A percentile compares a stretch with the other conserved stretches of the same genome.
These are phyloP conservation scores for Plectus sambesii DNA, from an alignment of 1,140 invertebrate genomes.

Conservation along the genomic window DNA sequence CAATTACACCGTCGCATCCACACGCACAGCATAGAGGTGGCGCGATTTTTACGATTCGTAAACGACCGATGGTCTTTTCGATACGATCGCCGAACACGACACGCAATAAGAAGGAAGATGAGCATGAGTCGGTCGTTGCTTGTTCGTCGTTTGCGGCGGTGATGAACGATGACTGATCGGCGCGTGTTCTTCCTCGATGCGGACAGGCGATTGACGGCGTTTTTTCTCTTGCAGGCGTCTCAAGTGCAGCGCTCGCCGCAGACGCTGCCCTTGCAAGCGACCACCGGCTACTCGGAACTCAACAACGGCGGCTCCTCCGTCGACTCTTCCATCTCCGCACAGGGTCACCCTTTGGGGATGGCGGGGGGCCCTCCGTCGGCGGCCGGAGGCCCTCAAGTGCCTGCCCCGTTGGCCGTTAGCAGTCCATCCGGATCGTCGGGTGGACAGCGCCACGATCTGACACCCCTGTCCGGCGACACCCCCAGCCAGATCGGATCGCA, in stretches of 20 bases:
- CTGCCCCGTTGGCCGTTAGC: slow-evolving; percentile 24
- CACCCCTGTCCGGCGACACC: slow-evolving; percentile 21
- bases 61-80: no score
- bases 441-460: slow-evolving; percentile 19
- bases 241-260: slow-evolving; percentile 23
- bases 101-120: no score
- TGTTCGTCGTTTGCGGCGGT: no score
- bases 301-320: slow-evolving; percentile 15
- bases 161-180: no score
- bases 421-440: slow-evolving; percentile 26
- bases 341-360: no score
- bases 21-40: no score
- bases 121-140: no score
- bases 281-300: slow-evolving; percentile 14
- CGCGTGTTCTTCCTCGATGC: no score
- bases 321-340: slow-evolving; percentile 6
- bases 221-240: neutral
- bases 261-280: slow-evolving; percentile 17
- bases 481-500: slow-evolving; percentile 1
- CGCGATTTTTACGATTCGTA: no score
- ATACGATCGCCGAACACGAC: no score
- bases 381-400: slow-evolving; percentile 26
- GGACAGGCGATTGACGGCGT: slow-evolving; percentile 73
- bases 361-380: no score
- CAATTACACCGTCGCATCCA: no score